Percentiles rank a stretch among this genome's conserved stretches.
phyloP scores from a whole-genome alignment of 2,797 vertebrate species.

The Atherinosoma microstoma region DNA sequence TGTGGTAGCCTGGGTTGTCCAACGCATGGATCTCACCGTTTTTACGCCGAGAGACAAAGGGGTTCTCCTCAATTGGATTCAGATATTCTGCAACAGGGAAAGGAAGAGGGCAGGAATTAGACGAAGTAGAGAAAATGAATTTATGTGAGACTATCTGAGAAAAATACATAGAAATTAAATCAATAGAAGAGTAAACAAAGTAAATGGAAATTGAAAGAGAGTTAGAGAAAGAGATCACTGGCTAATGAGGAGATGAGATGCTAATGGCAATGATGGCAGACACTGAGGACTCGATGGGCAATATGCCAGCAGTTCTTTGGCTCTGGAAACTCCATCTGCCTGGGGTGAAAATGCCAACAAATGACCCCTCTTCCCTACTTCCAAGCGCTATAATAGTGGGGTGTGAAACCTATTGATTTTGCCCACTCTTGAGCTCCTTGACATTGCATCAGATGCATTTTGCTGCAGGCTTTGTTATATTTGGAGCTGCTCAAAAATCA shows the following conservation, averaged over 20 bases:
- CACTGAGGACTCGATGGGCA: slow-evolving; percentile 66
- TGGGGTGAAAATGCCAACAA: slow-evolving; percentile 72
- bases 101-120: not conserved
- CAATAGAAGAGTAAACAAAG: slow-evolving; percentile 32
- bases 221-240: slow-evolving; percentile 39
- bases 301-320: slow-evolving; percentile 73
- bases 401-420: slow-evolving; percentile 76
- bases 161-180: slow-evolving; percentile 26
- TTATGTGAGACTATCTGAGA: slow-evolving; percentile 25
- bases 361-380: slow-evolving; percentile 68
- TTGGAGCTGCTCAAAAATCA: slow-evolving; percentile 69
- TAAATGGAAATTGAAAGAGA: slow-evolving; percentile 44
- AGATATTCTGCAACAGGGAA: slow-evolving; percentile 87
- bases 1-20: slow-evolving; percentile 96
- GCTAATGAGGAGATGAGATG: slow-evolving; percentile 66
- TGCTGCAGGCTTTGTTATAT: slow-evolving; percentile 74
- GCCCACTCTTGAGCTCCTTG: slow-evolving; percentile 73
- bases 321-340: slow-evolving; percentile 70
- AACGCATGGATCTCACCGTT: slow-evolving; percentile 92
- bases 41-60: slow-evolving; percentile 93
- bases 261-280: slow-evolving; percentile 68
- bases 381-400: slow-evolving; percentile 66
- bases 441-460: slow-evolving; percentile 75
- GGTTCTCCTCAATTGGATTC: slow-evolving; percentile 96
- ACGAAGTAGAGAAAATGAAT: slow-evolving; percentile 20